These are phyloP conservation scores for Agelaius phoeniceus DNA, from an alignment of 2,113 vertebrate species.

Conservation along the genomic window DNA sequence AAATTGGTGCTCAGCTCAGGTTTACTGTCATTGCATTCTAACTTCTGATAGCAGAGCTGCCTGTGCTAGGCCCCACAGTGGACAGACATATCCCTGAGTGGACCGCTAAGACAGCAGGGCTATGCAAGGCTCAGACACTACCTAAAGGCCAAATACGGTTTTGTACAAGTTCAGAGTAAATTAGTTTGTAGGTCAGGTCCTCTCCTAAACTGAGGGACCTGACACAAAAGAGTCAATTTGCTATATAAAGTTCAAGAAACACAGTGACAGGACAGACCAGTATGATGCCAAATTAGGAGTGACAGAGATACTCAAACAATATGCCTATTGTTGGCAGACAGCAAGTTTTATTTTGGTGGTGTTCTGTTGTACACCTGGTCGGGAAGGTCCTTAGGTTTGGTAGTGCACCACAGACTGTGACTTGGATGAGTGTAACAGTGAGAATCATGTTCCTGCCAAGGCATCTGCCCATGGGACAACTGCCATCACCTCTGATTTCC, in stretches of 20 bases:
- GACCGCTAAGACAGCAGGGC: neutral
- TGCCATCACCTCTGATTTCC: neutral
- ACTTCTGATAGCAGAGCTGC: neutral
- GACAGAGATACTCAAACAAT: neutral
- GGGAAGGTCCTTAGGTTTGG: neutral
- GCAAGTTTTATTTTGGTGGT: neutral
- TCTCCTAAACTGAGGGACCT: neutral
- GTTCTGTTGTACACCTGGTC: neutral
- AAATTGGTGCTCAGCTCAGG: neutral
- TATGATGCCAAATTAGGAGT: neutral
- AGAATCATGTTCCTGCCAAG: neutral
- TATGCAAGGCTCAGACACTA: neutral
- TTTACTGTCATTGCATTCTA: neutral
- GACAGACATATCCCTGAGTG: neutral
- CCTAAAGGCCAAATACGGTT: neutral
- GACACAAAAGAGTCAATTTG: neutral
- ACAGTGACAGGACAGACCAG: neutral
- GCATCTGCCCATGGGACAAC: neutral
- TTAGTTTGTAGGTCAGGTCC: neutral
- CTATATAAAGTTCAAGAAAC: neutral
- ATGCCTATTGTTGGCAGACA: neutral
- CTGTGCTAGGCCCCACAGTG: neutral
- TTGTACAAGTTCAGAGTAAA: neutral
- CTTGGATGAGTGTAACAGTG: rapidly evolving
- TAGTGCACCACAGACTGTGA: rapidly evolving